A percentile compares a stretch with the other conserved stretches of the same genome.
phyloP scores from a whole-genome alignment of 2,888 invertebrate species.

The Mallateleia sp. region DNA sequence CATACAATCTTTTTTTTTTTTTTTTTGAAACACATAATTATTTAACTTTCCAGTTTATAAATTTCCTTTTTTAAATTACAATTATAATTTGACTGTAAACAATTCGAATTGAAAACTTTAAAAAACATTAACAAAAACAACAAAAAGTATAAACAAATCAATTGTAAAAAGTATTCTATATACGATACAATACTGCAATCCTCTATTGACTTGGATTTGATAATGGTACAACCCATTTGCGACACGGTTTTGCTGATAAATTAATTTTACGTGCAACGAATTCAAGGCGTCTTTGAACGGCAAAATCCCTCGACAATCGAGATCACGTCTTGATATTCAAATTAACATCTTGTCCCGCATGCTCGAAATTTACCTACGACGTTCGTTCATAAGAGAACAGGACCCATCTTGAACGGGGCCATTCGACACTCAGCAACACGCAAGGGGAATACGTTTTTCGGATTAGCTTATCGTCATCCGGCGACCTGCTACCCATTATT shows the following conservation, averaged over 20 bases:
- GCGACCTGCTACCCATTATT: conserved; percentile 82
- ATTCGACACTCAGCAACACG: conserved; percentile 86
- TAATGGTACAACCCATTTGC: no score
- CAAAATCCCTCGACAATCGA: conserved; percentile 43
- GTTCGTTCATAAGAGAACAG: conserved; percentile 44
- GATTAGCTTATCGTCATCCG: conserved; percentile 88
- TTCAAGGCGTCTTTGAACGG: conserved; percentile 23
- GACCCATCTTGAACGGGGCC: conserved; percentile 64
- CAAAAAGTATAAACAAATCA: no score
- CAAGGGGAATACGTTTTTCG: conserved; percentile 88
- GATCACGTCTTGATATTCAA: conserved; percentile 71
- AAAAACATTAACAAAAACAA: no score
- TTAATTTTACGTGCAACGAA: conserved; percentile 34
- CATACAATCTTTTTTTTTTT: no score
- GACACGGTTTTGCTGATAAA: conserved; percentile 18
- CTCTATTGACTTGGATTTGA: no score
- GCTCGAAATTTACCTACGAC: conserved; percentile 57
- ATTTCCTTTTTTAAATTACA: no score
- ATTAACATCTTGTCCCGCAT: conserved; percentile 72
- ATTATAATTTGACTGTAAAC: no score
- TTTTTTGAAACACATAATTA: no score
- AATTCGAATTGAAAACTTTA: no score
- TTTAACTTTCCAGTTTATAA: no score
- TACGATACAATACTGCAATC: no score
- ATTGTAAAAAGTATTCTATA: no score